Percentiles rank a stretch among this genome's conserved stretches.
Conservation (phyloP, 2,888 invertebrate genomes). For the Orthosia cruda region DNA sequence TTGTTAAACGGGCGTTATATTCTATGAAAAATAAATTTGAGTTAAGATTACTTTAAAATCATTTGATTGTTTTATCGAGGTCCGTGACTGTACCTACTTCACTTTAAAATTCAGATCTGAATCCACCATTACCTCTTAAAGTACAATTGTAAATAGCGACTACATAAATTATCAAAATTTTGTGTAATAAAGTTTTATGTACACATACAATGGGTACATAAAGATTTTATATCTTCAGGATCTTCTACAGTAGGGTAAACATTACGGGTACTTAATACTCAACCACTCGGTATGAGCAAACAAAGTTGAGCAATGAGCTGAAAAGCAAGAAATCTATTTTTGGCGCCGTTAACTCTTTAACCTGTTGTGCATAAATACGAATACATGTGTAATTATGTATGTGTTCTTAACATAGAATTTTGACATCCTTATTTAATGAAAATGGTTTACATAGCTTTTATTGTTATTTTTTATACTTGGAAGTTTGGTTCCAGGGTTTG, state of each 20-base stretch:
- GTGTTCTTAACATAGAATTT: slow-evolving; percentile 25
- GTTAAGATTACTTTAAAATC: background rate
- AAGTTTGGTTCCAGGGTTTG: background rate
- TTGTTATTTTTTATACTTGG: background rate
- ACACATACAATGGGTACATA: slow-evolving; percentile 13
- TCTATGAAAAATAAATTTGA: background rate
- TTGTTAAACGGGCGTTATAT: background rate
- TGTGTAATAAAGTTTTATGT: slow-evolving; percentile 11
- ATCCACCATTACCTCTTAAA: background rate
- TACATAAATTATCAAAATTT: slow-evolving; percentile 5
- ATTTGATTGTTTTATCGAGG: background rate
- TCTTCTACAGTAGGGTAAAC: slow-evolving; percentile 13
- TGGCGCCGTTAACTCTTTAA: background rate
- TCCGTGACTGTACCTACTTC: background rate
- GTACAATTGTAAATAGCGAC: slow-evolving; percentile 3
- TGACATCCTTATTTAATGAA: background rate
- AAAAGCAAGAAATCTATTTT: slow-evolving; percentile 40
- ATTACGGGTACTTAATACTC: slow-evolving; percentile 15
- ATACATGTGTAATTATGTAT: background rate
- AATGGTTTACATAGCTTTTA: background rate
- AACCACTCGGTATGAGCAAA: slow-evolving; percentile 31
- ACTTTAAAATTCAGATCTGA: background rate
- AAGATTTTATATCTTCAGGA: slow-evolving; percentile 16
- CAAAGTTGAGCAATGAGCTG: slow-evolving; percentile 38
- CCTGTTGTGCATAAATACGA: background rate